Conservation (phyloP, 2,888 invertebrate species). For the Erannis defoliaria region DNA sequence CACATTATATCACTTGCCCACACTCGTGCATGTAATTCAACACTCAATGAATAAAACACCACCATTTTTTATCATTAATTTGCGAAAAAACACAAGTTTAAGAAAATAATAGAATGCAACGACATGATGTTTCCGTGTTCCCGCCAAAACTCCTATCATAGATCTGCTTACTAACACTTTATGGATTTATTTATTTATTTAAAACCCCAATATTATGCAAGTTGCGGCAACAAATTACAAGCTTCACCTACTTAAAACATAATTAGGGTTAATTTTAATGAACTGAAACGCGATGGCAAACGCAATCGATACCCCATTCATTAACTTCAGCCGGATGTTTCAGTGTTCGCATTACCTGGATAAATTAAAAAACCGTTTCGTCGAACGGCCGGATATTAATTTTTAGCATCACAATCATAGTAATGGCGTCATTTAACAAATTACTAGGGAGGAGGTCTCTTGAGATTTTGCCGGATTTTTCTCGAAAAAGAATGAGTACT, state of each 20-base stretch:
- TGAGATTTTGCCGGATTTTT: conserved; percentile 16
- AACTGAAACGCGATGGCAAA: conserved; percentile 14
- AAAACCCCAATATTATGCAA: background rate
- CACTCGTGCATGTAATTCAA: too few species aligned
- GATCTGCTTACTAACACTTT: too few species aligned
- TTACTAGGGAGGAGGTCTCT: conserved; percentile 38
- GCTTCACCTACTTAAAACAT: background rate
- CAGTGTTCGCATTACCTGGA: conserved; percentile 40
- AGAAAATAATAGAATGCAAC: too few species aligned
- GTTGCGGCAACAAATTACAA: background rate
- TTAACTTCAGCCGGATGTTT: conserved; percentile 44
- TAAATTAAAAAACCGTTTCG: conserved; percentile 59
- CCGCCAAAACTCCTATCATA: too few species aligned
- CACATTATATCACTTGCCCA: too few species aligned
- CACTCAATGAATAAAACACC: too few species aligned
- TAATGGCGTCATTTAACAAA: conserved; percentile 58
- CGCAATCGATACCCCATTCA: conserved; percentile 38
- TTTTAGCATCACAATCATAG: conserved; percentile 58
- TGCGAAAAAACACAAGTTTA: too few species aligned
- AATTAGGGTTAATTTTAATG: conserved; percentile 21
- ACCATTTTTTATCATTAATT: too few species aligned
- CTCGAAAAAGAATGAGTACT: background rate
- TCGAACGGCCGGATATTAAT: conserved; percentile 65
- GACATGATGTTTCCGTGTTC: too few species aligned
- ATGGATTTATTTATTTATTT: too few species aligned